Conservation (phyloP, 2,888 invertebrate species). For the Lottia gigantea region DNA sequence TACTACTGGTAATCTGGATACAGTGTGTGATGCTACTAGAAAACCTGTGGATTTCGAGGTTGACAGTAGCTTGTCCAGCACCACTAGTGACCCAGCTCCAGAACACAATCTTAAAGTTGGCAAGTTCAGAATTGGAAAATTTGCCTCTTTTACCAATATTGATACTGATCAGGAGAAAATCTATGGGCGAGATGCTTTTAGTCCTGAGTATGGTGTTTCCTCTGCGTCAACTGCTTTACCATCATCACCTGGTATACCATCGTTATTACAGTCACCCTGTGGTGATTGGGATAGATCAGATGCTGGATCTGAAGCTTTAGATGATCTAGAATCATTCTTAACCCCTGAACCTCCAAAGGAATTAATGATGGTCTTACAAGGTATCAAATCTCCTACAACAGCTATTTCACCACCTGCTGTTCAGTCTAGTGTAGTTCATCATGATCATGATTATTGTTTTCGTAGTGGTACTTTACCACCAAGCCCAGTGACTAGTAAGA, state of each 20-base stretch:
- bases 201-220: constrained; percentile 26
- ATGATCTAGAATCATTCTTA: constrained; percentile 27
- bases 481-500: not conserved
- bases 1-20: not conserved
- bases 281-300: constrained; percentile 41
- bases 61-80: constrained; percentile 8
- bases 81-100: constrained; percentile 8
- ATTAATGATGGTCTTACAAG: not conserved
- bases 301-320: constrained; percentile 37
- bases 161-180: constrained; percentile 43
- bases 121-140: constrained; percentile 57
- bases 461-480: constrained; percentile 20
- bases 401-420: too few species aligned
- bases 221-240: constrained; percentile 25
- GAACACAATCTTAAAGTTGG: constrained; percentile 42
- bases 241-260: constrained; percentile 22
- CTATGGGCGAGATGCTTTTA: constrained; percentile 18
- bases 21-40: not conserved
- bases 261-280: constrained; percentile 35
- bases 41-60: constrained; percentile 15
- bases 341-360: not conserved
- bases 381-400: not conserved
- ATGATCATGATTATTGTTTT: constrained; percentile 60
- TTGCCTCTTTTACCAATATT: constrained; percentile 56
- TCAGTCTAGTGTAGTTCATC: constrained; percentile 27